Base-by-base conservation (phyloP, 2,113 vertebrate species). In the Oncorhynchus clarkii region DNA sequence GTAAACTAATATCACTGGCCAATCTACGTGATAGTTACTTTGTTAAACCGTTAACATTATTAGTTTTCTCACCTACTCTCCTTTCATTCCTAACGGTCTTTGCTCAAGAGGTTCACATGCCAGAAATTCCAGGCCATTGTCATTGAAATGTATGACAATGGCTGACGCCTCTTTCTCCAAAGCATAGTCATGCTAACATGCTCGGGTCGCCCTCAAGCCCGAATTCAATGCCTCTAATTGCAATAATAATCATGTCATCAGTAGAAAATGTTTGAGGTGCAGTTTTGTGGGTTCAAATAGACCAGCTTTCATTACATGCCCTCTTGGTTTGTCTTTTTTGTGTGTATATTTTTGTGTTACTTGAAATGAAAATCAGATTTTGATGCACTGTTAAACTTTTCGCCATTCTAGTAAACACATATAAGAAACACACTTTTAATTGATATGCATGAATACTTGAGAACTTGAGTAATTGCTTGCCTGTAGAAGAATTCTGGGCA, bases 41-140 rank as follows among this genome's bases (percentile, higher is more conserved):
- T 69, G 14, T 45, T 48, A 70, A 70, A 24, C 45, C 68, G 39
- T 49, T 48, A 14, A 22, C 68, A n/a, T 49, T 48, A 70, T 70
- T 70, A 6, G 22, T 49, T 49, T 49, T 49, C 20, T 70, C 68
- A 48, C 68, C n/a, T 70, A 45, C 6, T 11, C 20, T 6, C 9
- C 34, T 18, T 45, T 68, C 16, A 24, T 48, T 70, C 68, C 68
- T 49, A 70, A 70, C 34, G 34, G 34, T 49, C 68, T 49, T 70
- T 49, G 22, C 68, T 70, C 24, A 45, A 49, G 27, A 54, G 18
- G 29, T 51, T 68, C 64, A 14, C 67, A 34, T 70, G 31, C 27
- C 29, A 78, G 51, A 75, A 78, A 78, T 65, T 67, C 76, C 78
- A 66, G 72, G 22, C 70, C 54, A 20, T 67, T 77, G 71, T 71